Evolutionary conservation across 2,797 vertebrate genomes (phyloP), one percentile per base, ranked within the genome.

Genomic region (Tapirus indicus): DNA sequence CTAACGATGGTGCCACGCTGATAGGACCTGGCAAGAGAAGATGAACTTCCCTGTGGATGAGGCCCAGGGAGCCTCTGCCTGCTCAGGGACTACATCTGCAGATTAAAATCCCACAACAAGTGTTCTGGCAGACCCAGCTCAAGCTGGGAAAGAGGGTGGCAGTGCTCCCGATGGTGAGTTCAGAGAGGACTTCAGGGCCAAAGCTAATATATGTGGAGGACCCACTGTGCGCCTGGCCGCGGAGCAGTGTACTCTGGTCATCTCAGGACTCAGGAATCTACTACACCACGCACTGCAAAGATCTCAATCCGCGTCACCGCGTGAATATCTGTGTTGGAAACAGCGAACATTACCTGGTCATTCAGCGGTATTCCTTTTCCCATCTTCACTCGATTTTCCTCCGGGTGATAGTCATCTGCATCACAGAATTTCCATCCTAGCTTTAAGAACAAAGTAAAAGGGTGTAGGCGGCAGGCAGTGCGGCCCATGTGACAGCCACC

Each of bases 371-470:
- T 99, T 75, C 99, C 99, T n/a, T 98, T 97, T 74, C 98, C 77
- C 99, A 99, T 99, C 98, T 99, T 99, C 88, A 98, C 98, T 75
- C 98, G 99, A 86, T 99, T 99, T 97, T 99, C 99, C 62, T 97
- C 97, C 3, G 99, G 98, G 97, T 99, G 99, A 94, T 99, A 99
- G 97, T 99, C 98, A 47, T 99, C 99, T 0, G 99, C 99, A 97
- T 99, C 99, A 4, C 99, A 99, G 96, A 99, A 99, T 25, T 99
- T 99, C 99, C 99, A 99, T 13, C 99, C 99, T 75, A 99, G 97
- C 99, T 99, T 98, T 60, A 93, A 96, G 29, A 77, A 95, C 69
- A 96, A 93, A 95, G 78, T 7, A 60, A 71, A 92, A 89, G 9
- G 2, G 64, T 0, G 1, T 18, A 16, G 21, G 6, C 11, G 83